A percentile compares a stretch with the other conserved stretches of the same genome.
Conservation (phyloP, 1,140 invertebrate species). For the Diuraphis noxia region DNA sequence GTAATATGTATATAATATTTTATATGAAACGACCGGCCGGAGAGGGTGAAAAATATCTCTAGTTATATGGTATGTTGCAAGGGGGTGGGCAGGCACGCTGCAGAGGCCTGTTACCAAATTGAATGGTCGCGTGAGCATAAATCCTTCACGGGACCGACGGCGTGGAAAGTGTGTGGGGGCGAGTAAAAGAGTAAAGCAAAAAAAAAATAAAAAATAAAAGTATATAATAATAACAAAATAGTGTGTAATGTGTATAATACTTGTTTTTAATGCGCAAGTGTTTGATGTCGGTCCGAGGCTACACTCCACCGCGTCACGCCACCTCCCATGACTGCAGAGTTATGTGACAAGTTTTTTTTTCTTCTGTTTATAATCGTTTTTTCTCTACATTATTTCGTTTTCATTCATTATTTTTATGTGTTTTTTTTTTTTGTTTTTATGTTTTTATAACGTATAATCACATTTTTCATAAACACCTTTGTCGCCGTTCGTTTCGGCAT, state of each 20-base stretch:
- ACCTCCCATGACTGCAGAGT: background rate
- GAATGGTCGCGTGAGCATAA: conserved; percentile 45
- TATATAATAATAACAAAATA: background rate
- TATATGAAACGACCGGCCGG: background rate
- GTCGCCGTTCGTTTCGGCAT: background rate
- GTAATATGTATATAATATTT: background rate
- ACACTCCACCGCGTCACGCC: background rate
- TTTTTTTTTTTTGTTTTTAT: background rate
- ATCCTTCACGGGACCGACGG: conserved; percentile 34
- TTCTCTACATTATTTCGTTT: conserved; percentile 20
- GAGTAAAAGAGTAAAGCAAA: background rate
- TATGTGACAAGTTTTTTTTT: conserved; percentile 15
- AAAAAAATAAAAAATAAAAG: background rate
- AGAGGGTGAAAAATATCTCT: conserved; percentile 3
- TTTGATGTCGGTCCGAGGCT: conserved; percentile 32
- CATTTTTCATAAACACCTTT: background rate
- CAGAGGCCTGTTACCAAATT: conserved; percentile 39
- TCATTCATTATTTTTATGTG: conserved; percentile 11
- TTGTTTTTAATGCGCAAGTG: conserved; percentile 35
- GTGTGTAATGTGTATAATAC: conserved; percentile 5
- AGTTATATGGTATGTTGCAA: background rate
- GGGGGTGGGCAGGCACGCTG: background rate
- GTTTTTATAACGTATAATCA: background rate
- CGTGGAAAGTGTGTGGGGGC: background rate
- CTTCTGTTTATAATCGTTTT: background rate